Evolutionary conservation across 2,113 vertebrate species (phyloP), one percentile per base, ranked within the genome.

Genomic region (Galemys pyrenaicus): DNA sequence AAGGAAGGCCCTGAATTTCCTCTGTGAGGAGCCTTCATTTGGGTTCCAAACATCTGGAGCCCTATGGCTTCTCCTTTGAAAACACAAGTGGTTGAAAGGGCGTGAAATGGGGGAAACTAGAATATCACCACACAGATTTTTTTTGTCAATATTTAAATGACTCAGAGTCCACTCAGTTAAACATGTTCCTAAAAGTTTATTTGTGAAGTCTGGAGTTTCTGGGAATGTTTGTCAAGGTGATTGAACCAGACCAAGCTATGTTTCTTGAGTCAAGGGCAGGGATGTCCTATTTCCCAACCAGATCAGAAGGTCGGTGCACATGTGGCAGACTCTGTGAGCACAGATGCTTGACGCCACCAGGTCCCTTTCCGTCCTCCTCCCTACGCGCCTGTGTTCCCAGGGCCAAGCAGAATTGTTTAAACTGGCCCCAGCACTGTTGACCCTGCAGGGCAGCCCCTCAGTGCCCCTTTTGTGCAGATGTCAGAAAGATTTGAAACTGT

Each of bases 401-500:
- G 67, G 87, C 95, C 96, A 96, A 95, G 24, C 37, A 86, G 95
- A 84, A 96, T 98, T 98, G 97, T 98, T 98, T 98, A 97, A 98
- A 97, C 96, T 98, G 96, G 94, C 93, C 87, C 51, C 88, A 94
- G 32, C 75, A 54, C 81, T 98, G 95, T 97, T 98, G 97, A 98
- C 97, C 95, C 97, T 98, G 94, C 91, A 95, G 93, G 96, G 95
- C 96, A 97, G 97, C 95, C 97, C 96, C 86, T 97, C 93, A 90
- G 92, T 95, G 96, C 96, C 80, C 96, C 97, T 96, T 98, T 98
- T 98, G 97, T 98, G 96, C 95, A 97, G 96, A 98, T 98, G 98
- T 98, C 98, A 98, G 96, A 97, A 98, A 98, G 97, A 95, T 97
- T 98, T 98, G 96, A 95, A 83, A 94, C 97, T 98, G 97, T 98